These are phyloP conservation scores for Lophura swinhoii DNA, from an alignment of 2,797 vertebrate species.

Conservation along the genomic window DNA sequence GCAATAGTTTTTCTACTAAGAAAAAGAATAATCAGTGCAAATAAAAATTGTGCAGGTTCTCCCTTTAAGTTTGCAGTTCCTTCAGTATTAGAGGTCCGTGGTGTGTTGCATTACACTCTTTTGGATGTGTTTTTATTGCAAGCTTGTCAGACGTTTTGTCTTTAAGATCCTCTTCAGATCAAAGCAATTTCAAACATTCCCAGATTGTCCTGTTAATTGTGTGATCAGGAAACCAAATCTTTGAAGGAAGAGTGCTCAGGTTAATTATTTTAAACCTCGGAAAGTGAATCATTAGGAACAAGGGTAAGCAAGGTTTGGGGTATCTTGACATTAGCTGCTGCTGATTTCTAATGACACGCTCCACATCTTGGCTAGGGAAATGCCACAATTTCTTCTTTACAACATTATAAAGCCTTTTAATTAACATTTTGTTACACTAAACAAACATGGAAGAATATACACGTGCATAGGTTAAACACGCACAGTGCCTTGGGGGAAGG, in stretches of 20 bases:
- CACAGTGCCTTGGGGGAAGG: not conserved
- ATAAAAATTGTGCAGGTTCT: not conserved
- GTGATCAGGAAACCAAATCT: not conserved
- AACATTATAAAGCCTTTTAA: not conserved
- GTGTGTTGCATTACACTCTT: not conserved
- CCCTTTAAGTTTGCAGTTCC: not conserved
- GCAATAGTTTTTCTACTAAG: not conserved
- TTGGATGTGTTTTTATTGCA: not conserved
- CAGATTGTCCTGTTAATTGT: not conserved
- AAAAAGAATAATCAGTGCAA: not conserved
- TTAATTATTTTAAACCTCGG: not conserved
- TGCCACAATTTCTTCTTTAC: not conserved
- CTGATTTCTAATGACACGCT: not conserved
- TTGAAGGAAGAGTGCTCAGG: not conserved
- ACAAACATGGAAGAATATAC: not conserved
- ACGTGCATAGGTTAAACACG: not conserved
- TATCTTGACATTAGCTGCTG: not conserved
- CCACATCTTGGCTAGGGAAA: not conserved
- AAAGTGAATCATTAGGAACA: not conserved
- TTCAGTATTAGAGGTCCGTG: not conserved
- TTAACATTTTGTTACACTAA: not conserved
- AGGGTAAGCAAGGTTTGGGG: not conserved
- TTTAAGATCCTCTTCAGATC: not conserved
- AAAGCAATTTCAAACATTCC: slow-evolving; percentile 2
- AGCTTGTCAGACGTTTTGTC: not conserved